Conservation (phyloP, 2,797 vertebrate species). For the Bradypodion ventrale region DNA sequence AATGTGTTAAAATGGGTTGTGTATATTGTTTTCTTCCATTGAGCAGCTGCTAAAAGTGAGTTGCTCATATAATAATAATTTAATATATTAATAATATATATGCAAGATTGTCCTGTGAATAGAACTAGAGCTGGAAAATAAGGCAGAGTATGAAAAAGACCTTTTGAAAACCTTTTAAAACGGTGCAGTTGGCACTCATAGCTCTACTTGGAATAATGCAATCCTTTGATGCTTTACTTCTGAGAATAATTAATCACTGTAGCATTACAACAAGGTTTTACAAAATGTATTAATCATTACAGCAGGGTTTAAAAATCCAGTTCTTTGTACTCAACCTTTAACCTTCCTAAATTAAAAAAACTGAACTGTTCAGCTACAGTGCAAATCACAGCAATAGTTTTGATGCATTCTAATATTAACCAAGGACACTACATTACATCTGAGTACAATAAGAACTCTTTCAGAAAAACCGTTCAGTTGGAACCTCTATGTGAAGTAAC, state of each 20-base stretch:
- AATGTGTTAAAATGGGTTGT: neutral
- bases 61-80: neutral
- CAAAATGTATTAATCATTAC: neutral
- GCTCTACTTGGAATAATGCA: neutral
- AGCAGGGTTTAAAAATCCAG: neutral
- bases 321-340: neutral
- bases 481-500: constrained; percentile 26
- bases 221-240: neutral
- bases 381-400: neutral
- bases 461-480: constrained; percentile 19
- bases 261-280: neutral
- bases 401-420: neutral
- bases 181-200: neutral
- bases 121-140: neutral
- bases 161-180: neutral
- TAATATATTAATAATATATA: neutral
- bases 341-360: neutral
- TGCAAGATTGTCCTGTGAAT: neutral
- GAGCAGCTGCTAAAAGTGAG: too few species aligned
- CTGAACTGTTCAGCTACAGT: neutral
- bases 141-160: neutral
- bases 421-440: neutral
- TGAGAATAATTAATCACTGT: neutral
- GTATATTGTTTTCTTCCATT: neutral
- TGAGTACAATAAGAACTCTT: constrained; percentile 24